Percentiles rank a stretch among this genome's conserved stretches.
These are phyloP conservation scores for Trileptium ribeirensis DNA, from an alignment of 2,888 invertebrate genomes.

Conservation along the genomic window DNA sequence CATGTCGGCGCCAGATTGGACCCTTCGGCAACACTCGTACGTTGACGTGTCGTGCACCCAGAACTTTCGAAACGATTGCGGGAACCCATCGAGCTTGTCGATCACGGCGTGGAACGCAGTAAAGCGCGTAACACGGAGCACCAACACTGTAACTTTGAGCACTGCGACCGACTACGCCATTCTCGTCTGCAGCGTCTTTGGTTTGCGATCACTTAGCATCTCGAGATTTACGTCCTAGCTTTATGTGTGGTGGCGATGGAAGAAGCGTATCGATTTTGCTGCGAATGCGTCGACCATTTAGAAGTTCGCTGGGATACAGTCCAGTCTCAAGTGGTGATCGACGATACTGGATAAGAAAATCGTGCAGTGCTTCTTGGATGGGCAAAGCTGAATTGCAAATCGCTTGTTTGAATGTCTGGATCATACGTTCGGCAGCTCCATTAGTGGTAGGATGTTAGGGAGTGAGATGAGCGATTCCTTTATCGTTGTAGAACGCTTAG, in stretches of 20 bases:
- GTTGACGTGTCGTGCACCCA: constrained; percentile 15
- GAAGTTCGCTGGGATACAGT: background rate
- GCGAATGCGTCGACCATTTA: background rate
- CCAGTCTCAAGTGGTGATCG: background rate
- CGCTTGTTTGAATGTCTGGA: background rate
- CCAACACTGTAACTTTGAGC: no score
- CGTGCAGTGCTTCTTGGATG: background rate
- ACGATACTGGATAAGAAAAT: background rate
- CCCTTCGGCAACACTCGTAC: constrained; percentile 13
- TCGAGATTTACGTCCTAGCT: background rate
- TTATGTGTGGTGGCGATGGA: background rate
- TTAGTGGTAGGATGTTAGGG: background rate
- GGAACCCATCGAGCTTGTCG: constrained; percentile 8
- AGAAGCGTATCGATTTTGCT: background rate
- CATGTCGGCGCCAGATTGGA: constrained; percentile 24
- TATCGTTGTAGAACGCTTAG: background rate
- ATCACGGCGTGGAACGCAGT: background rate
- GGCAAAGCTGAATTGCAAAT: background rate
- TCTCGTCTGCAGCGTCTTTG: no score
- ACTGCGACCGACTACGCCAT: no score
- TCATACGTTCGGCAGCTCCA: background rate
- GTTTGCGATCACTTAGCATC: background rate
- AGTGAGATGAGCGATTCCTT: background rate
- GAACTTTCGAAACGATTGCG: constrained; percentile 16
- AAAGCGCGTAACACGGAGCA: background rate